Evolutionary conservation across 1,140 invertebrate genomes (phyloP).

Genomic region (Argopecten irradians): DNA sequence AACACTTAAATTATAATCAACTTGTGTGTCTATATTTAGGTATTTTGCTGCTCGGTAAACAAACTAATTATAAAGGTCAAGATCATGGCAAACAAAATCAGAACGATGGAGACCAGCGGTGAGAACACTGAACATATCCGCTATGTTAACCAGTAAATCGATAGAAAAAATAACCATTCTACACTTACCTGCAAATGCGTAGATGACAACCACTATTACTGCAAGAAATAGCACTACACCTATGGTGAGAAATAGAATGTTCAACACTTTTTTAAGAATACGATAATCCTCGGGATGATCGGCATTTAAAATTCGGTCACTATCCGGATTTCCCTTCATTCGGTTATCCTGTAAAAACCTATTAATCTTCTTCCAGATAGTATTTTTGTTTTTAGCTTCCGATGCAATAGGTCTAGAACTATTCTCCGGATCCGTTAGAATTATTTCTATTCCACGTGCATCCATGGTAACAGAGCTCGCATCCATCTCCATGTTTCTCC

Average conservation of each 20-base stretch:
- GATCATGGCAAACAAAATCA: too few species aligned
- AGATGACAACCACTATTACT: constrained; percentile 47
- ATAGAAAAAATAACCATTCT: neutral
- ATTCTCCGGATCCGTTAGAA: constrained; percentile 52
- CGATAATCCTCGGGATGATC: constrained; percentile 46
- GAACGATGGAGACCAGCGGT: too few species aligned
- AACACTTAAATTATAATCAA: too few species aligned
- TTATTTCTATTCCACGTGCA: constrained; percentile 50
- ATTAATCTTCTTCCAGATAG: constrained; percentile 44
- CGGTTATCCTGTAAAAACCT: constrained; percentile 47
- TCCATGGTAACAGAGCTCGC: constrained; percentile 53
- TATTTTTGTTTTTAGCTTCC: constrained; percentile 40
- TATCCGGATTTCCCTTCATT: constrained; percentile 38
- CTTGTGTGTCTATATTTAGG: too few species aligned
- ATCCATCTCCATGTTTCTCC: constrained; percentile 47
- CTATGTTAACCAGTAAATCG: too few species aligned
- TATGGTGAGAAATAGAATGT: constrained; percentile 50
- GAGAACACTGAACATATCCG: too few species aligned
- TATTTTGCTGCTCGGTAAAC: too few species aligned
- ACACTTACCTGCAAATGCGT: constrained; percentile 51
- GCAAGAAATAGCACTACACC: constrained; percentile 48
- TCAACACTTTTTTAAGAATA: constrained; percentile 52
- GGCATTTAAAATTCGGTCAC: constrained; percentile 33
- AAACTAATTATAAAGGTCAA: too few species aligned
- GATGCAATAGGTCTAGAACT: constrained; percentile 43